phyloP scores from a whole-genome alignment of 92 coral and sea anemone species.

The Hydrozoanthus gracilis region DNA sequence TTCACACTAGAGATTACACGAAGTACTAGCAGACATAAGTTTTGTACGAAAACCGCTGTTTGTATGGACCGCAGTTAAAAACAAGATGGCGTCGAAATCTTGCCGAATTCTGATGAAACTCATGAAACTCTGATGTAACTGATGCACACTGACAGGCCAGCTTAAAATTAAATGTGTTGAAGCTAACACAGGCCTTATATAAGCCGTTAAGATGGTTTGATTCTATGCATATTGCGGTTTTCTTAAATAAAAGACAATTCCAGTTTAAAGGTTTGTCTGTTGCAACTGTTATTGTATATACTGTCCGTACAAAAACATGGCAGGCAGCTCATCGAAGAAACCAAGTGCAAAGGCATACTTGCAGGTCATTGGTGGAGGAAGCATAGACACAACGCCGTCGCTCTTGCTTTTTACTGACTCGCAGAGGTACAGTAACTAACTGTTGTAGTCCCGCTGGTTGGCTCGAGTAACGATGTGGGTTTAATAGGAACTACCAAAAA shows the following conservation, averaged over 20 bases:
- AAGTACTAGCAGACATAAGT: too few species aligned
- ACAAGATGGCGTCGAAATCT: conserved; percentile 32
- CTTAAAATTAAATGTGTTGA: too few species aligned
- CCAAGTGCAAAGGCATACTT: conserved; percentile 68
- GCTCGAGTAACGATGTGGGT: background rate
- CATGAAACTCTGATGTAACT: background rate
- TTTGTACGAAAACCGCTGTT: conserved; percentile 40
- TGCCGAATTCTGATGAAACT: conserved; percentile 23
- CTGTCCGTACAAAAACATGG: conserved; percentile 13
- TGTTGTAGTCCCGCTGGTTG: background rate
- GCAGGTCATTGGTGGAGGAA: conserved; percentile 88
- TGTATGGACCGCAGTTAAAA: background rate
- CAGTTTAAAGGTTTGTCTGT: background rate
- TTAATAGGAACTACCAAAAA: too few species aligned
- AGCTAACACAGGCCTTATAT: background rate
- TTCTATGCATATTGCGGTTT: background rate
- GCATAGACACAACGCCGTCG: conserved; percentile 89
- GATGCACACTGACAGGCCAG: background rate
- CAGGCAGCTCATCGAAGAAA: conserved; percentile 48
- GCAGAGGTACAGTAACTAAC: conserved; percentile 71
- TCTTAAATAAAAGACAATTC: background rate
- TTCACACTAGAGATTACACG: background rate
- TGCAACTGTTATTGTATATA: background rate
- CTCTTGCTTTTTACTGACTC: conserved; percentile 87
- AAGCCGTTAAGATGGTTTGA: background rate